Evolutionary conservation across 2,797 vertebrate genomes (phyloP).

Genomic region (Hemibagrus guttatus): DNA sequence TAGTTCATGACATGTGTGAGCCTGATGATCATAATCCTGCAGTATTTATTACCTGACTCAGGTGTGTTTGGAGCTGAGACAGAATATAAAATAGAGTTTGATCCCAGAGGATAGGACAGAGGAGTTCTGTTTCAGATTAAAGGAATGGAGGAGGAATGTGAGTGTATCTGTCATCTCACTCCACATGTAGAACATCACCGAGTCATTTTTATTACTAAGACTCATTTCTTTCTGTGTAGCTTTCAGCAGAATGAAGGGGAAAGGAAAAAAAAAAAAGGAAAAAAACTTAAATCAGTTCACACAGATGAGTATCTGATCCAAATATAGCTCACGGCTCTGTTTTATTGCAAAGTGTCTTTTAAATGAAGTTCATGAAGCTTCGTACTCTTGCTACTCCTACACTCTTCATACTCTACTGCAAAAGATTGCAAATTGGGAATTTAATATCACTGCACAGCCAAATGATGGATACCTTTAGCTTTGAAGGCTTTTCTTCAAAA

Average conservation of each 20-base stretch:
- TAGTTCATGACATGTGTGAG: slow-evolving; percentile 54
- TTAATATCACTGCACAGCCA: neutral
- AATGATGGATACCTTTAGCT: neutral
- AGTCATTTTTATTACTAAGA: slow-evolving; percentile 43
- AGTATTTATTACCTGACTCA: slow-evolving; percentile 22
- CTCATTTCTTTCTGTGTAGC: slow-evolving; percentile 37
- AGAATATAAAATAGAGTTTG: neutral
- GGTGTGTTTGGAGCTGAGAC: slow-evolving; percentile 28
- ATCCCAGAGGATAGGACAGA: neutral
- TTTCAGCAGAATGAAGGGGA: slow-evolving; percentile 33
- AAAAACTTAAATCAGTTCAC: slow-evolving; percentile 27
- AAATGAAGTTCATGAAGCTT: slow-evolving; percentile 32
- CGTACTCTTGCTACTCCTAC: slow-evolving; percentile 14
- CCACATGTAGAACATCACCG: neutral
- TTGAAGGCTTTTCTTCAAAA: neutral
- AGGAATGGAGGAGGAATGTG: slow-evolving; percentile 35
- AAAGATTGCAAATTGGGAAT: neutral
- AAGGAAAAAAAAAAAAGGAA: too few relatives aligned
- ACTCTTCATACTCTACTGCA: neutral
- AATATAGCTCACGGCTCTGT: slow-evolving; percentile 28
- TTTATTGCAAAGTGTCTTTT: slow-evolving; percentile 43
- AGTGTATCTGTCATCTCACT: slow-evolving; percentile 33
- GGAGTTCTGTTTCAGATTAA: neutral
- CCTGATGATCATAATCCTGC: slow-evolving; percentile 21
- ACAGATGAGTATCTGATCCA: slow-evolving; percentile 20